Conservation (phyloP, 2,797 vertebrate species). For the Etheostoma nigrum region DNA sequence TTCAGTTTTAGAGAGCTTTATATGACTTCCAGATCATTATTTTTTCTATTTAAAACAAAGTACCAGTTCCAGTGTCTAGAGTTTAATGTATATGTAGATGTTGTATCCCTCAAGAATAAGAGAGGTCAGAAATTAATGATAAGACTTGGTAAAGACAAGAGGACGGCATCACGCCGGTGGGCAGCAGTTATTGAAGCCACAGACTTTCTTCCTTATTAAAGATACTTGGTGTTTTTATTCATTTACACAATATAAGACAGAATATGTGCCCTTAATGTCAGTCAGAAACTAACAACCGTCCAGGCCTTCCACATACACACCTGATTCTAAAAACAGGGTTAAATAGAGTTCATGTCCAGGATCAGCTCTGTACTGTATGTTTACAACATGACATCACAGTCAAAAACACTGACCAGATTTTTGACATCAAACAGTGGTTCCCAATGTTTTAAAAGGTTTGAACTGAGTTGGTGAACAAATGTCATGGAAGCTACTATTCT, state of each 20-base stretch:
- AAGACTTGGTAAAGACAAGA: not conserved
- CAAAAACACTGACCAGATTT: constrained; percentile 38
- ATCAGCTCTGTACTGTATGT: constrained; percentile 14
- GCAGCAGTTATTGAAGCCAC: constrained; percentile 8
- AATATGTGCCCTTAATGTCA: constrained; percentile 75
- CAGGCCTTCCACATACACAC: constrained; percentile 46
- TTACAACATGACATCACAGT: constrained; percentile 23
- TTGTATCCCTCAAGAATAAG: not conserved
- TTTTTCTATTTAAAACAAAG: too few species aligned
- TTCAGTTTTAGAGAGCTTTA: not conserved
- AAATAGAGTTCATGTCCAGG: constrained; percentile 56
- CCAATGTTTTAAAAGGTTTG: constrained; percentile 15
- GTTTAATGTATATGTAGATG: not conserved
- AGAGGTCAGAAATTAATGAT: not conserved
- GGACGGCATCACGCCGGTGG: not conserved
- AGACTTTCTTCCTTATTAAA: constrained; percentile 78
- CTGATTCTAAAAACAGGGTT: constrained; percentile 50
- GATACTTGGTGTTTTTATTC: constrained; percentile 76
- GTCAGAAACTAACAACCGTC: constrained; percentile 67
- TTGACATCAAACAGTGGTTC: constrained; percentile 21
- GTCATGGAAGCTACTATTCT: constrained; percentile 51
- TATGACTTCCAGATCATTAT: not conserved
- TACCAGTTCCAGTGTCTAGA: not conserved
- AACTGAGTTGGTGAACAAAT: constrained; percentile 27
- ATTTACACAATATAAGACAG: constrained; percentile 82